These are phyloP conservation scores for Cryptotermes secundus DNA, from an alignment of 1,140 invertebrate genomes.

Conservation along the genomic window DNA sequence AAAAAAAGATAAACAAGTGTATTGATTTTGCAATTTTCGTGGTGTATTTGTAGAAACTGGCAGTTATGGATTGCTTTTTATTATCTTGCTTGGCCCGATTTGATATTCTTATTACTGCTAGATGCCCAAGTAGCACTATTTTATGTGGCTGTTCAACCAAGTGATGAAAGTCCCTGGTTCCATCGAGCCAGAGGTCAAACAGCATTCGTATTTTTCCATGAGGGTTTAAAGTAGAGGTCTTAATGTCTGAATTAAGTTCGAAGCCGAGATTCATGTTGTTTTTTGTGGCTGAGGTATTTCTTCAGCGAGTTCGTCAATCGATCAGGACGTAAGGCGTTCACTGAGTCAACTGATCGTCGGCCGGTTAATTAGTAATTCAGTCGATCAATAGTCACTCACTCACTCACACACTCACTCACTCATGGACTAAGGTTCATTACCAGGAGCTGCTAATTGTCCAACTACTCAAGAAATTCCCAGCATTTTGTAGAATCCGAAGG, in stretches of 20 bases:
- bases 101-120: constrained; percentile 17
- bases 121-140: background rate
- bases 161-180: background rate
- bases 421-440: too few species aligned
- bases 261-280: background rate
- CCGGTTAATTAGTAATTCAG: background rate
- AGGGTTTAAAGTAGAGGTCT: too few species aligned
- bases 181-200: too few species aligned
- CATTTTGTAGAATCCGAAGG: too few species aligned
- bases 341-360: too few species aligned
- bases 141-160: background rate
- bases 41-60: constrained; percentile 2
- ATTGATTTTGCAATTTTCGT: constrained; percentile 28
- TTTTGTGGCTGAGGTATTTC: background rate
- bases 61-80: constrained; percentile 22
- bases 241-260: background rate
- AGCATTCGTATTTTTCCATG: too few species aligned
- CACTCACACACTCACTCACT: too few species aligned
- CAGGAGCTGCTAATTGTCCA: too few species aligned
- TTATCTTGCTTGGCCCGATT: background rate
- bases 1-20: constrained; percentile 25
- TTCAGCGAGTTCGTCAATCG: background rate
- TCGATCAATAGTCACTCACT: background rate
- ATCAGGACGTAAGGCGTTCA: too few species aligned
- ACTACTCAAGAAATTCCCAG: too few species aligned